Percentiles rank a stretch among this genome's conserved stretches.
Conservation (phyloP, 2,113 vertebrate genomes). For the Syrrhaptes paradoxus region DNA sequence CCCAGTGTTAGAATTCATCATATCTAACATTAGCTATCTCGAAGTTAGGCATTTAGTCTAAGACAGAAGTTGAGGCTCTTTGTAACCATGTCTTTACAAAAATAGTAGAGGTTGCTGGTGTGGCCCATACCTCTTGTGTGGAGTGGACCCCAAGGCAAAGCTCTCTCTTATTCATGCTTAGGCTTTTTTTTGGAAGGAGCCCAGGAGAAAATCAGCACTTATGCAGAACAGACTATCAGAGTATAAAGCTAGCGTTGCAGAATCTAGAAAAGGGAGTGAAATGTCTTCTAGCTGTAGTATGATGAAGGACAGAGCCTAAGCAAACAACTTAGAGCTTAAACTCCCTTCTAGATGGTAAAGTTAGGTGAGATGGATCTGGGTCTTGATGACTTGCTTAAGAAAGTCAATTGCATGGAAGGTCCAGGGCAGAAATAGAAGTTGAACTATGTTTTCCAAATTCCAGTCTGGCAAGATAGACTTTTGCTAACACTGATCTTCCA, state of each 20-base stretch:
- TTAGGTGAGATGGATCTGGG: background rate
- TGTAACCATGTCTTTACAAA: background rate
- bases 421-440: background rate
- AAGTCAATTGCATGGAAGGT: background rate
- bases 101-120: background rate
- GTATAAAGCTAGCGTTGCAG: background rate
- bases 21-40: background rate
- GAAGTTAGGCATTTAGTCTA: background rate
- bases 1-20: background rate
- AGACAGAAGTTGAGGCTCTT: background rate
- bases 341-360: background rate
- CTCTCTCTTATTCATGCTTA: background rate
- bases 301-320: background rate
- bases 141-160: background rate
- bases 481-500: background rate
- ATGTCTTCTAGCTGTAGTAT: background rate
- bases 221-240: background rate
- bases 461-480: background rate
- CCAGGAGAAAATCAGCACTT: background rate
- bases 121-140: background rate
- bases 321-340: background rate
- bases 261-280: background rate
- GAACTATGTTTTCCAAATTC: background rate
- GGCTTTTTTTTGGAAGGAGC: background rate
- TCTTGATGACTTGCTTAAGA: background rate